Conservation (phyloP, 2,113 vertebrate species). For the Dipodomys merriami region DNA sequence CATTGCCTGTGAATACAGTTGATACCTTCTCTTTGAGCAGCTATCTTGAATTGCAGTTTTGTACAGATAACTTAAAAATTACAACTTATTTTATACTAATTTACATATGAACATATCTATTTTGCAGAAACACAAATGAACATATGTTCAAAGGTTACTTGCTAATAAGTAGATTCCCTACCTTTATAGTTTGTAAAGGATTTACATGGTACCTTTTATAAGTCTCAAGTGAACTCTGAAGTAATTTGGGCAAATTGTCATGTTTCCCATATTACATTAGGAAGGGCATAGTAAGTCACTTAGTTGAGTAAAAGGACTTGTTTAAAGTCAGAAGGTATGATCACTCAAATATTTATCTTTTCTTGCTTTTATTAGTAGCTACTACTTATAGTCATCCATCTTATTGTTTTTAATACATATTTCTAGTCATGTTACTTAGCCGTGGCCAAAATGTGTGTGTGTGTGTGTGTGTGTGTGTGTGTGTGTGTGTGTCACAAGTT, state of each 20-base stretch:
- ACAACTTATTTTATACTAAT: background rate
- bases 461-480: background rate
- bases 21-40: background rate
- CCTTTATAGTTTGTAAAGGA: background rate
- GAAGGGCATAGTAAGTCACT: background rate
- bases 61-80: slow-evolving; percentile 1
- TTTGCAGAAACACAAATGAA: background rate
- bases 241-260: background rate
- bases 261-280: background rate
- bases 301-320: too few species aligned
- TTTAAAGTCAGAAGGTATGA: background rate
- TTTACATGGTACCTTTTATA: slow-evolving; percentile 5
- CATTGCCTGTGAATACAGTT: background rate
- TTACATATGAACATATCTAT: background rate
- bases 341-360: background rate
- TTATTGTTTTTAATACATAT: background rate
- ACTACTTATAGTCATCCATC: background rate
- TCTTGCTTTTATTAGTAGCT: background rate
- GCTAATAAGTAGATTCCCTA: background rate
- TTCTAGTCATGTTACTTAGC: background rate
- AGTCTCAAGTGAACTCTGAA: background rate
- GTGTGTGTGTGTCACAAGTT: background rate
- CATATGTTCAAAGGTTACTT: background rate
- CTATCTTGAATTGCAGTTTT: background rate
- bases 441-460: background rate